A percentile compares a stretch with the other conserved stretches of the same genome.
These are phyloP conservation scores for Zaprionus africanus DNA, from an alignment of 1,140 invertebrate species.

Conservation along the genomic window DNA sequence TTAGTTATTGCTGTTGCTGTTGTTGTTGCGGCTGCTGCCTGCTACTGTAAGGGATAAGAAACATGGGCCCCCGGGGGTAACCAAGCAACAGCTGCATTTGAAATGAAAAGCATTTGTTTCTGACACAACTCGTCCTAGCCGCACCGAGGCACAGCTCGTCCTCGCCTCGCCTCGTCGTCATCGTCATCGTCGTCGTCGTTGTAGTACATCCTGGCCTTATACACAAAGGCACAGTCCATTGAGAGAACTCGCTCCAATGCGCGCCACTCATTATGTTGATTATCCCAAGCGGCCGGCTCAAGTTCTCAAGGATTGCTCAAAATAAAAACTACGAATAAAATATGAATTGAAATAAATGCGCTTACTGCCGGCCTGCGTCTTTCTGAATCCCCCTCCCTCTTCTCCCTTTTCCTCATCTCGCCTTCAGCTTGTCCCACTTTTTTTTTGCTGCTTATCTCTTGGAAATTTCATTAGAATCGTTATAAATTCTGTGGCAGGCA, in stretches of 20 bases:
- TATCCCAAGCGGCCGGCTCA: conserved; percentile 65
- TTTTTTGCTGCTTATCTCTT: conserved; percentile 19
- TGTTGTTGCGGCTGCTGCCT: conserved; percentile 7
- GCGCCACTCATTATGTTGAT: conserved; percentile 80
- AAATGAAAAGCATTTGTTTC: conserved; percentile 83
- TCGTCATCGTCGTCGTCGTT: background rate
- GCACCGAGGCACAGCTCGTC: conserved; percentile 44
- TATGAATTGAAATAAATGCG: conserved; percentile 82
- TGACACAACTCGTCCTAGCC: conserved; percentile 78
- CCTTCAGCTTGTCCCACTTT: background rate
- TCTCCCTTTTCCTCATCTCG: background rate
- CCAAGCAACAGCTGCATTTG: conserved; percentile 80
- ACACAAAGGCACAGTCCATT: conserved; percentile 51
- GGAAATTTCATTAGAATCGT: conserved; percentile 74
- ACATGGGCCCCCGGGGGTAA: conserved; percentile 64
- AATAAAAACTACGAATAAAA: conserved; percentile 55
- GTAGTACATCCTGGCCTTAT: conserved; percentile 12
- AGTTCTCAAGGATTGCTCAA: conserved; percentile 37
- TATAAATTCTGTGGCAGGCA: conserved; percentile 62
- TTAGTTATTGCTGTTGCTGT: conserved; percentile 5
- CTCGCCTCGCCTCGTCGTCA: background rate
- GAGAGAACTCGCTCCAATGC: conserved; percentile 72
- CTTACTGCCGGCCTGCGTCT: conserved; percentile 50
- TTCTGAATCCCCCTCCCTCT: background rate
- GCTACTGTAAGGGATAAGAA: conserved; percentile 55